These are phyloP conservation scores for Marcusenius ussheri DNA, from an alignment of 2,113 vertebrate genomes.

Conservation along the genomic window DNA sequence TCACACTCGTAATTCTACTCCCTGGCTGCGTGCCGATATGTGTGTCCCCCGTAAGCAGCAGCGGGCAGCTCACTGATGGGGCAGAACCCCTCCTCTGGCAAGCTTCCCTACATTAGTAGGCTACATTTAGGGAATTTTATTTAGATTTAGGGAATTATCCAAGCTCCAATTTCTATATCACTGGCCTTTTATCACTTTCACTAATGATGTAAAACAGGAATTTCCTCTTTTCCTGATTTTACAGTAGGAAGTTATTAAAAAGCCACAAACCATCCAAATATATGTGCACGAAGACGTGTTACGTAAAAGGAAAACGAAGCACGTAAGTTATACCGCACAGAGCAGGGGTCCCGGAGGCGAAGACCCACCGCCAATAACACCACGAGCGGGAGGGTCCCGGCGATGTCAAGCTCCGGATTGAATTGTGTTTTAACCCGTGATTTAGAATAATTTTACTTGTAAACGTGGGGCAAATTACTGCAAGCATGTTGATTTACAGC, in stretches of 20 bases:
- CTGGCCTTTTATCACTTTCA: neutral
- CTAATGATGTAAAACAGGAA: neutral
- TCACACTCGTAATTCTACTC: neutral
- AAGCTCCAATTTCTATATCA: neutral
- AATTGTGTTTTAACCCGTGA: neutral
- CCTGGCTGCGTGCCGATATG: neutral
- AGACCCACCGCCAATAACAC: neutral
- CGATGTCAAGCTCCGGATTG: neutral
- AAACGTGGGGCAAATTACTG: neutral
- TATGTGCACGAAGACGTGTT: neutral
- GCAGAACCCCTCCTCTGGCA: neutral
- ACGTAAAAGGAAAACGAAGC: neutral
- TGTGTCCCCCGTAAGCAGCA: neutral
- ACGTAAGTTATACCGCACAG: neutral
- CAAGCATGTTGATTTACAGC: neutral
- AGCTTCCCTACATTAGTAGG: neutral
- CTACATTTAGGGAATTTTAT: neutral
- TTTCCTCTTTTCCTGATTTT: neutral
- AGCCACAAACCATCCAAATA: neutral
- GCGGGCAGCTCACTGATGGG: neutral
- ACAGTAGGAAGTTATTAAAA: neutral
- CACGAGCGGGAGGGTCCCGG: neutral
- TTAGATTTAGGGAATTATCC: neutral
- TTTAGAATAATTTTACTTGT: neutral
- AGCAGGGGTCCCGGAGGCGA: neutral